Evolutionary conservation across 2,797 vertebrate species (phyloP).

Genomic region (Mus minutoides): DNA sequence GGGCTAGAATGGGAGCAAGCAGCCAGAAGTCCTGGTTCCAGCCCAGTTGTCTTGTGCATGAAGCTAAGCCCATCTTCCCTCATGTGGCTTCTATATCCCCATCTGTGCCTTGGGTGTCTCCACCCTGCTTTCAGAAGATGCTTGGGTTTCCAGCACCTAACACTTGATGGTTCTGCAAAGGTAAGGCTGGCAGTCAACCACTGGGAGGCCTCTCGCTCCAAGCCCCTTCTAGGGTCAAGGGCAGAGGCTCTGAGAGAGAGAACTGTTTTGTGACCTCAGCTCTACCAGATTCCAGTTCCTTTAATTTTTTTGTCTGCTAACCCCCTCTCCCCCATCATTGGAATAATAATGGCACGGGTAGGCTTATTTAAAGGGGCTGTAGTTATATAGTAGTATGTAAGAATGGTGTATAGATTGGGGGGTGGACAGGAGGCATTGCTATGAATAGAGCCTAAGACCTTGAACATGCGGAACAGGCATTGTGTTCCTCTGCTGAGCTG

Average conservation of each 20-base stretch:
- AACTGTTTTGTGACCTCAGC: neutral
- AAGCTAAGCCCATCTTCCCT: neutral
- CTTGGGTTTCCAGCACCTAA: neutral
- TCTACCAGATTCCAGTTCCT: neutral
- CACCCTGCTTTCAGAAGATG: neutral
- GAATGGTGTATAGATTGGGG: neutral
- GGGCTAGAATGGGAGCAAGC: neutral
- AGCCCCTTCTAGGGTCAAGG: neutral
- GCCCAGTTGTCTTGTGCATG: neutral
- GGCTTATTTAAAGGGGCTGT: neutral
- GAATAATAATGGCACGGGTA: neutral
- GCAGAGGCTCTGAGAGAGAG: neutral
- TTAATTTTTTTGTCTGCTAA: neutral
- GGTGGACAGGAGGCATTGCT: no score
- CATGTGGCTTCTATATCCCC: fast-evolving
- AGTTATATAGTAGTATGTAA: neutral
- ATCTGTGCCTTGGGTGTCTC: neutral
- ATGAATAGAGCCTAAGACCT: neutral
- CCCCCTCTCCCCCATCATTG: fast-evolving
- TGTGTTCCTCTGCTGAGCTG: neutral
- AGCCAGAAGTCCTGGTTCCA: neutral
- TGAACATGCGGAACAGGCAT: neutral
- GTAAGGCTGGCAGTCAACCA: neutral
- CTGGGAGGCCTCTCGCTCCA: neutral
- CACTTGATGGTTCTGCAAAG: neutral